These are phyloP conservation scores for Ciona savignyi DNA, from an alignment of 23 tunicate genomes.

Conservation along the genomic window DNA sequence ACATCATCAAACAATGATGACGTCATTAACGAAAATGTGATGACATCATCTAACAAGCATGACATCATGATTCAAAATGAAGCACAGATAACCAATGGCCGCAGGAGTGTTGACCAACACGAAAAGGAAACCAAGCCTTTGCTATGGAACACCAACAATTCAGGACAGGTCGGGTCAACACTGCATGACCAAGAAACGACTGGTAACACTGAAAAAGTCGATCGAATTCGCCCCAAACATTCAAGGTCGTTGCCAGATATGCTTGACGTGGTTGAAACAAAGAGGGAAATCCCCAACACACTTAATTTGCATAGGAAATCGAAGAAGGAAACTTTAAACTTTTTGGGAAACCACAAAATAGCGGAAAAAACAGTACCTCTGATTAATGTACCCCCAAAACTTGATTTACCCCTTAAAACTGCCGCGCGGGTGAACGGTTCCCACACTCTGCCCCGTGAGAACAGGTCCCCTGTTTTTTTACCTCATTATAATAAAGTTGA, in stretches of 20 bases:
- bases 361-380: too few relatives aligned
- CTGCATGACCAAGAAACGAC: neutral
- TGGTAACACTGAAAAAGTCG: neutral
- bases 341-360: too few relatives aligned
- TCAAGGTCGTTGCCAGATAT: conserved; percentile 16
- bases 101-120: neutral
- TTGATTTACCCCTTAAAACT: too few relatives aligned
- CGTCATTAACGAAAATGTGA: conserved; percentile 4
- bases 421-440: too few relatives aligned
- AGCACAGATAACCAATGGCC: conserved; percentile 8
- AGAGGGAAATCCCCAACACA: too few relatives aligned
- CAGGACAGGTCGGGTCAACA: conserved; percentile 25
- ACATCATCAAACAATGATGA: too few relatives aligned
- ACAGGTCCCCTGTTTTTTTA: too few relatives aligned
- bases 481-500: too few relatives aligned
- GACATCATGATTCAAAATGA: neutral
- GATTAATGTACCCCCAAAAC: too few relatives aligned
- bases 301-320: too few relatives aligned
- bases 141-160: conserved; percentile 37
- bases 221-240: conserved; percentile 2
- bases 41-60: neutral
- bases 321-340: too few relatives aligned
- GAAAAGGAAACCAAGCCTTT: conserved; percentile 10
- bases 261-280: conserved; percentile 1
- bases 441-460: too few relatives aligned